Conservation (phyloP, 2,797 vertebrate species). For the Epinephelus coioides region DNA sequence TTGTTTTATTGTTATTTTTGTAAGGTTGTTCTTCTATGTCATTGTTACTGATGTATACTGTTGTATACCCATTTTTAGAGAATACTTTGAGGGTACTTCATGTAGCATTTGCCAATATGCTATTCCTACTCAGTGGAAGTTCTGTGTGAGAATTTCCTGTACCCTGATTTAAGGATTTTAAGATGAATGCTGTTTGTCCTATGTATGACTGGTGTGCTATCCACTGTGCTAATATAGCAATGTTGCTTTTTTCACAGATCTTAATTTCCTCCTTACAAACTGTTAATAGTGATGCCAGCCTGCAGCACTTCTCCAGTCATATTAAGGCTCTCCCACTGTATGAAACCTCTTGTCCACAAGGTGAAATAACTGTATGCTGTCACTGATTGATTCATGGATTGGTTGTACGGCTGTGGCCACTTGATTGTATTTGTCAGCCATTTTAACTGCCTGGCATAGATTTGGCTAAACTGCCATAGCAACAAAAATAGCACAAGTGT, state of each 20-base stretch:
- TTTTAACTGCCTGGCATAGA: constrained; percentile 23
- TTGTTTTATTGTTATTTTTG: background rate
- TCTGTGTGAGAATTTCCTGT: constrained; percentile 70
- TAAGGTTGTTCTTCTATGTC: constrained; percentile 20
- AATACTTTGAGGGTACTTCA: constrained; percentile 59
- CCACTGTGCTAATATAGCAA: background rate
- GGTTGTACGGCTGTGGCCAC: constrained; percentile 31
- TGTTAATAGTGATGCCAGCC: background rate
- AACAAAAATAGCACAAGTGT: constrained; percentile 27
- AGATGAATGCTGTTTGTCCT: constrained; percentile 18
- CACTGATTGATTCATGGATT: constrained; percentile 25
- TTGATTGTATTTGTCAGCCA: constrained; percentile 61
- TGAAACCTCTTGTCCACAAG: background rate
- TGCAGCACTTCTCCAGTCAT: constrained; percentile 30
- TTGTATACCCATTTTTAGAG: constrained; percentile 85
- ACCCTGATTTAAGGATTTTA: constrained; percentile 34
- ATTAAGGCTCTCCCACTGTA: background rate
- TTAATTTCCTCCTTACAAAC: background rate
- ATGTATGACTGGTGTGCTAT: constrained; percentile 23
- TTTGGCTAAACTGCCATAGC: constrained; percentile 34
- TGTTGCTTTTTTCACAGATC: background rate
- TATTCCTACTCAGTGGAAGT: constrained; percentile 53
- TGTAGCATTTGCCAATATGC: constrained; percentile 31
- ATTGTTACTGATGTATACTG: constrained; percentile 86
- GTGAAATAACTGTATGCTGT: constrained; percentile 23